Percentiles rank a stretch among this genome's conserved stretches.
Evolutionary conservation across 2,113 vertebrate genomes (phyloP).

Genomic region (Ceyx melanurus): DNA sequence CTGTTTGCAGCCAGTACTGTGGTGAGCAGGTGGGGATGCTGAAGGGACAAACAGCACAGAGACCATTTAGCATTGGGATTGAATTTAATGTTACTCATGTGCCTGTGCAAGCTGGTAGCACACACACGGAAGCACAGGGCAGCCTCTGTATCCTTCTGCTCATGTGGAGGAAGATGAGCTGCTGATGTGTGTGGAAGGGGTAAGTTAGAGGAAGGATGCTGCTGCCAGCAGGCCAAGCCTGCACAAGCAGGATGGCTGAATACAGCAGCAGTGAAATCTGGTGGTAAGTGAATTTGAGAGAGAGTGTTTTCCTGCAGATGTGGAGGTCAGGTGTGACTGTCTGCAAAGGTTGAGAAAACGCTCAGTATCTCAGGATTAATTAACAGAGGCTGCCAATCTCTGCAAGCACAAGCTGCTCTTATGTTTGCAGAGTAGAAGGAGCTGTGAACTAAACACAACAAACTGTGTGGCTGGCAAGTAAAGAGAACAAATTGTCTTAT

Average conservation of each 20-base stretch:
- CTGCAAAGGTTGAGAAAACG: not conserved
- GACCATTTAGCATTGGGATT: not conserved
- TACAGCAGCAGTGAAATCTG: not conserved
- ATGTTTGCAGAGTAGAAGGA: not conserved
- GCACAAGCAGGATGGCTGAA: not conserved
- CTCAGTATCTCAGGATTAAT: not conserved
- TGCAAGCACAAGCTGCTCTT: not conserved
- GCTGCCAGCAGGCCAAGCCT: not conserved
- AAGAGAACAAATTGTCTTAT: not conserved
- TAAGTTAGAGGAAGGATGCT: not conserved
- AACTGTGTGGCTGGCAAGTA: not conserved
- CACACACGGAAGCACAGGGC: not conserved
- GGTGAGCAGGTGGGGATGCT: not conserved
- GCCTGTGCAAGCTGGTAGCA: not conserved
- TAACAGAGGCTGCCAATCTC: not conserved
- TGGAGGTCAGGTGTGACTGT: not conserved
- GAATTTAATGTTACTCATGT: not conserved
- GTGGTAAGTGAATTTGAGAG: not conserved
- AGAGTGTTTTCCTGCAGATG: not conserved
- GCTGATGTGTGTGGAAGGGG: not conserved
- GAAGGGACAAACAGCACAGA: not conserved
- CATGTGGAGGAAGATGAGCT: rapidly evolving
- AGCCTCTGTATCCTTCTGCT: not conserved
- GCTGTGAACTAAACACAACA: conserved; percentile 14
- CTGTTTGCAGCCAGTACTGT: not conserved